Base-by-base conservation (phyloP, 2,888 invertebrate genomes). In the Drosophila nr. medialis region DNA sequence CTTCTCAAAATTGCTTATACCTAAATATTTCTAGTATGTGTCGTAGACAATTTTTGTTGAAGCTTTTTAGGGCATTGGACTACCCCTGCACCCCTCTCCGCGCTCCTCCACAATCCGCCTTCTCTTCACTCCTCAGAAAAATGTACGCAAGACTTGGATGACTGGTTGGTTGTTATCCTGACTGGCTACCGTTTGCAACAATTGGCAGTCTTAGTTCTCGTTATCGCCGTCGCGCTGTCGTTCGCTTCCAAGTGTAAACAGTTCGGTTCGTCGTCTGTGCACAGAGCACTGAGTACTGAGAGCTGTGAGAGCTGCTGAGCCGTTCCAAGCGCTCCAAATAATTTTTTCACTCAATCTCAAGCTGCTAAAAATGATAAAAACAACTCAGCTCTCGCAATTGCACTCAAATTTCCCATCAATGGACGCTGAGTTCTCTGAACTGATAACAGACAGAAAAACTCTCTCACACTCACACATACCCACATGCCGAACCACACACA, bases 381-480 rank as follows among this genome's bases (percentile, higher is more conserved):
- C 64, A 72, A 63, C 70, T 83, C 81, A 73, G 62, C 49, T 42
- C 51, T 45, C 62, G 56, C 49, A 34, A 54, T 48, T 64, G 48
- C 70, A 50, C 86, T 86, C 87, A 86, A 84, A 81, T 75, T 78
- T 85, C 77, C 87, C 87, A 87, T 86, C 83, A 83, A 85, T 83
- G 87, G 85, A 74, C 81, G 77, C 72, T 67, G 77, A 71, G 83
- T 83, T 74, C 74, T 73, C 75, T 77, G 74, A 83, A 83, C 83
- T 84, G 83, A 84, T 84, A 84, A 84, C 81, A 83, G 80, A 51
- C 62, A 54, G 42, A 13, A 36, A 45, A 55, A 56, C 54, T 34
- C 53, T 1, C 13, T 51, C 29, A 56, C 27, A 63, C 29, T 63
- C 45, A 49, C 58, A 24, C 53, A n/a, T n/a, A 55, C 38, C 56